phyloP scores from a whole-genome alignment of 2,113 vertebrate genomes.

The Solea senegalensis region DNA sequence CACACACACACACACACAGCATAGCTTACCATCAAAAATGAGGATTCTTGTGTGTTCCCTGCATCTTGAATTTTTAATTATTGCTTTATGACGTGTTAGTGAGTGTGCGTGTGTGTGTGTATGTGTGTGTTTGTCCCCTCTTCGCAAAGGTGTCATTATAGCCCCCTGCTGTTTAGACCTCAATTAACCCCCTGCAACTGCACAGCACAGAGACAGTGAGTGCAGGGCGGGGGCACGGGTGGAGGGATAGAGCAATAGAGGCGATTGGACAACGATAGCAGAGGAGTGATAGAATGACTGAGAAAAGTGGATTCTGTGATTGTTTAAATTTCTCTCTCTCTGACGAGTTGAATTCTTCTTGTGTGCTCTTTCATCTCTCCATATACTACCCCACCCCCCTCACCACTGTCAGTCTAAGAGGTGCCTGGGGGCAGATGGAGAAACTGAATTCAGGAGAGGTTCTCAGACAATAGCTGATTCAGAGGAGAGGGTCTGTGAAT shows the following conservation, averaged over 20 bases:
- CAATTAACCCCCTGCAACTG: constrained; percentile 76
- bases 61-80: constrained; percentile 22
- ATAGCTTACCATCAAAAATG: constrained; percentile 17
- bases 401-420: constrained; percentile 61
- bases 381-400: constrained; percentile 49
- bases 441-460: constrained; percentile 70
- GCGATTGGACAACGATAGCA: constrained; percentile 41
- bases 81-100: constrained; percentile 13
- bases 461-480: constrained; percentile 69
- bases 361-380: constrained; percentile 66
- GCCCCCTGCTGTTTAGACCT: constrained; percentile 71
- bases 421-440: constrained; percentile 69
- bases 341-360: constrained; percentile 53
- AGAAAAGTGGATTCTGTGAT: constrained; percentile 57
- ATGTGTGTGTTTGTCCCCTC: constrained; percentile 18
- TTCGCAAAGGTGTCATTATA: constrained; percentile 70
- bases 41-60: constrained; percentile 4
- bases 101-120: not conserved
- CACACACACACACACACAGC: constrained; percentile 17
- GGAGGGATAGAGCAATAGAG: constrained; percentile 44
- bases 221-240: not conserved
- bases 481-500: constrained; percentile 70
- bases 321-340: constrained; percentile 58
- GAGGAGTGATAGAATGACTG: constrained; percentile 47
- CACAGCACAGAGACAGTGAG: constrained; percentile 51